Evolutionary conservation across 2,113 vertebrate species (phyloP).

Genomic region (Sarotherodon lohbergeri): DNA sequence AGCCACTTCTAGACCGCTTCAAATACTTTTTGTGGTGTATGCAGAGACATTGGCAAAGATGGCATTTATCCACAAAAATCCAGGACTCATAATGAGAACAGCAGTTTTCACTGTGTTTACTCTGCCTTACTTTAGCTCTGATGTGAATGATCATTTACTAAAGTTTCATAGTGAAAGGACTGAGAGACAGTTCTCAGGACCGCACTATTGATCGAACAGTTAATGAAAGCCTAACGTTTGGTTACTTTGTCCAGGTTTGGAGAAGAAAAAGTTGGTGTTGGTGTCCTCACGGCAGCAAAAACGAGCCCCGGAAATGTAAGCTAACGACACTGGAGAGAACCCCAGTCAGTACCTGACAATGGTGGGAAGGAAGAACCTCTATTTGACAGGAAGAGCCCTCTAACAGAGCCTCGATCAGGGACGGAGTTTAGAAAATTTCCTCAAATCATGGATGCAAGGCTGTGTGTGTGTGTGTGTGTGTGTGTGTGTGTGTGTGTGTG

Average conservation of each 20-base stretch:
- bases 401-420: neutral
- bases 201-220: neutral
- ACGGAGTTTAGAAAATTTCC: neutral
- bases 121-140: neutral
- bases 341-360: neutral
- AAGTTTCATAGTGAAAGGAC: neutral
- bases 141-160: fast-evolving
- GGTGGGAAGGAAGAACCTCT: neutral
- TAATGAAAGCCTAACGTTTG: neutral
- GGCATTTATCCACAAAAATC: neutral
- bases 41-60: neutral
- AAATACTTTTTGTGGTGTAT: neutral
- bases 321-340: neutral
- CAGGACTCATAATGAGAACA: neutral
- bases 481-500: neutral
- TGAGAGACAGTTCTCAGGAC: neutral
- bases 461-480: neutral
- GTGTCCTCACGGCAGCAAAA: neutral
- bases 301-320: neutral
- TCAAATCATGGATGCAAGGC: neutral
- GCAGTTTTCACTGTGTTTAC: neutral
- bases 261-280: neutral
- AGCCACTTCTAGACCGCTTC: fast-evolving
- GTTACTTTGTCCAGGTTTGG: neutral
- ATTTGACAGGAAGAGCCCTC: neutral